Evolutionary conservation across 1,140 invertebrate species (phyloP), one percentile per base, ranked within the genome.

Genomic region (Probaryconus sp.): DNA sequence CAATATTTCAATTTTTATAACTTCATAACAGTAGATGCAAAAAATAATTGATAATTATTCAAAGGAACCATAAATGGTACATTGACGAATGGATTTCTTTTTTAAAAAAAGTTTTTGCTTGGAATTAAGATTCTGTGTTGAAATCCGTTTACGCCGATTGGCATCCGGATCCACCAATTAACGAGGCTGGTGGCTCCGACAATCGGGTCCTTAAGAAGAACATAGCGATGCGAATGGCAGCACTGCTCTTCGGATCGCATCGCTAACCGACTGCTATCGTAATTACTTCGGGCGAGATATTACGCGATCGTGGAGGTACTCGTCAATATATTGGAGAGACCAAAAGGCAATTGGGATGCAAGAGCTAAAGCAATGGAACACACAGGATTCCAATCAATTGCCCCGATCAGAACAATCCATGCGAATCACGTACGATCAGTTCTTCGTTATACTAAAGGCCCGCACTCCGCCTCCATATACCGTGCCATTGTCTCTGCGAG

Each of bases 261-360:
- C 67, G 50, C 48, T 63, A 31, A 60, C 58, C 64, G 63, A 63
- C 74, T 68, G 56, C 76, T 69, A 56, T 64, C 76, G 76, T 78
- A 78, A 78, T 78, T 78, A 78, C 76, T 78, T 68, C 61, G 56
- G 71, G 76, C 70, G 76, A 78, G 76, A 78, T 78, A 78, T 78
- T 74, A 71, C 76, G 70, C 67, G 76, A 78, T 78, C 71, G 76
- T 78, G 76, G 67, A 71, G 61, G 56, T 78, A 78, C 70, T 71
- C 63, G 76, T 74, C 71, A 74, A 74, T 78, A 78, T 71, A 78
- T 68, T 58, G 65, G 56, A 58, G 65, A 64, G 61, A 76, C 73
- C 61, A 58, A 74, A 68, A 75, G 65, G 67, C 71, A 71, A 78
- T 78, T 68, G 71, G 71, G 76, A 78, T 78, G 71, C 71, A 75